Conservation (phyloP, 2,888 invertebrate species). For the Tachina grossa region DNA sequence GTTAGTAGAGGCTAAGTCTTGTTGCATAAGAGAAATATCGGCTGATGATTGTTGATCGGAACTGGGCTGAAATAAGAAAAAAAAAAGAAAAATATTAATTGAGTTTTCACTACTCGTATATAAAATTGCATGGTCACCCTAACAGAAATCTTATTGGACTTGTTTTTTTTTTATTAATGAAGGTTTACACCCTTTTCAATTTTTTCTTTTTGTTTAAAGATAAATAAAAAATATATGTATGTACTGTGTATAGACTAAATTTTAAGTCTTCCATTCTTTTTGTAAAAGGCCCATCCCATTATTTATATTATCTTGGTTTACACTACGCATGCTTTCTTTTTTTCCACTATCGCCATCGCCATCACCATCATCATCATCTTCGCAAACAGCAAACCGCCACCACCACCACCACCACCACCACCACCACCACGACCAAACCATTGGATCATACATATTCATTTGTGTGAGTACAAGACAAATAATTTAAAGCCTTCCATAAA, state of each 20-base stretch:
- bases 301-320: conserved; percentile 25
- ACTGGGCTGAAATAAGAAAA: conserved; percentile 74
- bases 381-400: neutral
- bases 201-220: conserved; percentile 6
- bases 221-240: neutral
- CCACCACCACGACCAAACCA: too few relatives aligned
- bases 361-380: conserved; percentile 5
- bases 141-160: conserved; percentile 27
- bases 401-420: conserved; percentile 18
- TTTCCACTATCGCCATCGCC: conserved; percentile 25
- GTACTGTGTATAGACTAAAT: neutral
- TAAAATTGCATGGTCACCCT: conserved; percentile 6
- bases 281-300: conserved; percentile 57
- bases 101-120: neutral
- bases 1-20: conserved; percentile 74
- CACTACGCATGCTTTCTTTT: conserved; percentile 64
- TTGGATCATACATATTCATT: conserved; percentile 22
- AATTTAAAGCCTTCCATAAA: conserved; percentile 63
- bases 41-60: conserved; percentile 78
- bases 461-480: conserved; percentile 18
- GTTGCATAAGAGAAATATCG: conserved; percentile 73
- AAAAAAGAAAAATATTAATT: neutral
- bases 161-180: conserved; percentile 24
- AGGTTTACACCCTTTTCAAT: conserved; percentile 53
- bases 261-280: conserved; percentile 48